Evolutionary conservation across 2,113 vertebrate genomes (phyloP), one percentile per base, ranked within the genome.

Genomic region (Atractosteus spatula): DNA sequence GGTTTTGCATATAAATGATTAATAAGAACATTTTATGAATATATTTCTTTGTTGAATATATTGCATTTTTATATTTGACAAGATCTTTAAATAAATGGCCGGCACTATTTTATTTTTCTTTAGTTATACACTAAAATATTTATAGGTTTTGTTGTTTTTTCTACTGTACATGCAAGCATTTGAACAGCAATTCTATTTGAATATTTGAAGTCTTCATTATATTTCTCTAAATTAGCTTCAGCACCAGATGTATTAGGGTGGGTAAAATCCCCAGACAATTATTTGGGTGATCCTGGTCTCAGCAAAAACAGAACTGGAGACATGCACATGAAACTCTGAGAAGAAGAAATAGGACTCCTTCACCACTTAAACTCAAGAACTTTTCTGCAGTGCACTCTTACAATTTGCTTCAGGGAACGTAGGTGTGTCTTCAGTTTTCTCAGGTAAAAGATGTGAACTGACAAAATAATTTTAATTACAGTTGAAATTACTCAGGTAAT

Each of bases 11-110:
- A 41, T 72, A 54, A 65, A 72, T 65, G 41, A 72, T 66, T 55
- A 65, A 72, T 72, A 10, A 8, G 62, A 62, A n/a, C 12, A 71
- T 2, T 17, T 71, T 47, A 62, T 71, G 69, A 45, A 62, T 71
- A 62, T 62, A 47, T 71, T 42, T n/a, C 8, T 41, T 7, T 41
- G 54, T 29, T 55, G 67, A 69, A 55, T 55, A n/a, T 5, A 51
- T 41, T 69, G 10, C 14, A 7, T 6, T 65, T 65, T 65, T 12
- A 68, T 66, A 66, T 47, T 66, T 47, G 43, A 66, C 29, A 66
- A 11, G 41, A n/a, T 68, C 10, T 51, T 54, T 68, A 68, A 68
- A 51, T 54, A 51, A 17, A 29, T 3, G 43, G 47, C 47, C 7
- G 41, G 47, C 47, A 51, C 13, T 51, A n/a, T 47, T 66, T 66